phyloP scores from a whole-genome alignment of 1,140 invertebrate genomes.

The Drosophila sturtevanti region DNA sequence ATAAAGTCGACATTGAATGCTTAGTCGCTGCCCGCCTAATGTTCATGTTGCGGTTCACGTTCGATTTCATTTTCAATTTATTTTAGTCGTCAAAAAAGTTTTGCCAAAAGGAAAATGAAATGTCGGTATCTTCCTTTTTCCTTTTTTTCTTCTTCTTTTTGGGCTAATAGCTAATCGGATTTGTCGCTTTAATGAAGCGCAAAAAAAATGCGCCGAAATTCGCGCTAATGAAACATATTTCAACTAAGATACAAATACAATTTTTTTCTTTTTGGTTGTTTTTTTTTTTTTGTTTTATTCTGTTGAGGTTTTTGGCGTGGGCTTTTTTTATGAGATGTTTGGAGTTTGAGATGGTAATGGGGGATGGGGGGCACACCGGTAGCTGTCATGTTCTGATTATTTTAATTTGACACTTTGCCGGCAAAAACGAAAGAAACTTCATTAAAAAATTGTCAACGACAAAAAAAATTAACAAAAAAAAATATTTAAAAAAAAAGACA shows the following conservation, averaged over 20 bases:
- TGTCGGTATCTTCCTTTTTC: background rate
- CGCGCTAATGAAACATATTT: constrained; percentile 71
- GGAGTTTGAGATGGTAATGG: background rate
- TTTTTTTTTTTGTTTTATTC: too few species aligned
- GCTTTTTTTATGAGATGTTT: constrained; percentile 10
- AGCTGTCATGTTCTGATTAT: constrained; percentile 81
- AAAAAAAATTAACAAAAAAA: background rate
- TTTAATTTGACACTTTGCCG: constrained; percentile 79
- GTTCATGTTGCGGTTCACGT: constrained; percentile 79
- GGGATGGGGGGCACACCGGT: constrained; percentile 54
- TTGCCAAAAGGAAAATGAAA: constrained; percentile 1
- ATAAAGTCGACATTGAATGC: constrained; percentile 69
- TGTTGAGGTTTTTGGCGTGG: constrained; percentile 16
- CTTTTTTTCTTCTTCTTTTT: background rate
- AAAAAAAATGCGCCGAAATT: constrained; percentile 74
- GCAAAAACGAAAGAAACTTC: constrained; percentile 63
- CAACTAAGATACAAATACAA: constrained; percentile 8
- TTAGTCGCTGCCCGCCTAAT: constrained; percentile 78
- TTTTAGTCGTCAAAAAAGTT: constrained; percentile 41
- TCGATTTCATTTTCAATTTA: constrained; percentile 79
- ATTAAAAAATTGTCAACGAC: constrained; percentile 77
- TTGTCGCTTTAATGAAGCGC: constrained; percentile 79
- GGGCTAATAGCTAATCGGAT: constrained; percentile 62
- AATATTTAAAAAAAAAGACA: constrained; percentile 27
- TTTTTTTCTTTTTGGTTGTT: constrained; percentile 5